Conservation (phyloP, 1,140 invertebrate genomes). For the Trichomalopsis sarcophagae region DNA sequence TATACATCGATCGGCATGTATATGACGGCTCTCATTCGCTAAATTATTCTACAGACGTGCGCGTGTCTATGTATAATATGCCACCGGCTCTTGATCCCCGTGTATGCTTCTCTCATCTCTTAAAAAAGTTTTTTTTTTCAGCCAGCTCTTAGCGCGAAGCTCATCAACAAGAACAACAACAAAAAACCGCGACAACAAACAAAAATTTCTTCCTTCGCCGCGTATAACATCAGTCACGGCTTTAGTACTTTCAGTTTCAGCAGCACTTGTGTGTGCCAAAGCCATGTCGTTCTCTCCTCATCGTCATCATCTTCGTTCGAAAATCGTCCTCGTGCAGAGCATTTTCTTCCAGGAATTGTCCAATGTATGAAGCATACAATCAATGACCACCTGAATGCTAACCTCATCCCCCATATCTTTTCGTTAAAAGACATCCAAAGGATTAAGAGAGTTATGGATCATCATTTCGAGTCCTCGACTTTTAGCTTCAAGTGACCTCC, state of each 20-base stretch:
- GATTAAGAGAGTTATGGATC: background rate
- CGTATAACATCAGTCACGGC: slow-evolving; percentile 3
- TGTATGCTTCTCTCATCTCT: background rate
- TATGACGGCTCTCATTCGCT: background rate
- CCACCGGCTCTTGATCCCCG: slow-evolving; percentile 2
- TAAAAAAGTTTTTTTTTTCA: slow-evolving; percentile 4
- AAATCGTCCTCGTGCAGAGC: background rate
- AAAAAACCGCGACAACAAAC: slow-evolving; percentile 10
- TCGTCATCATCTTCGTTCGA: slow-evolving; percentile 36
- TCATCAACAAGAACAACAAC: background rate
- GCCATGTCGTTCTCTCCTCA: background rate
- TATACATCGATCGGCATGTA: background rate
- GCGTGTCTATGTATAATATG: background rate
- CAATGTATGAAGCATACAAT: background rate
- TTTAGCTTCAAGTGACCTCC: slow-evolving; percentile 66
- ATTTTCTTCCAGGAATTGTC: slow-evolving; percentile 15
- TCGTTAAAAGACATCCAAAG: background rate
- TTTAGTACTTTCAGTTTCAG: background rate
- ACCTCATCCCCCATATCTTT: background rate
- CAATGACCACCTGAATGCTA: background rate
- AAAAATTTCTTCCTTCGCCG: background rate
- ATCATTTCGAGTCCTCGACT: slow-evolving; percentile 43
- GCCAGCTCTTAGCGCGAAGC: background rate
- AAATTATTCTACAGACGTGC: slow-evolving; percentile 21
- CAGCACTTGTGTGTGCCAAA: background rate